These are phyloP conservation scores for Aphelenchoides fujianensis DNA, from an alignment of 1,140 invertebrate species.

Conservation along the genomic window DNA sequence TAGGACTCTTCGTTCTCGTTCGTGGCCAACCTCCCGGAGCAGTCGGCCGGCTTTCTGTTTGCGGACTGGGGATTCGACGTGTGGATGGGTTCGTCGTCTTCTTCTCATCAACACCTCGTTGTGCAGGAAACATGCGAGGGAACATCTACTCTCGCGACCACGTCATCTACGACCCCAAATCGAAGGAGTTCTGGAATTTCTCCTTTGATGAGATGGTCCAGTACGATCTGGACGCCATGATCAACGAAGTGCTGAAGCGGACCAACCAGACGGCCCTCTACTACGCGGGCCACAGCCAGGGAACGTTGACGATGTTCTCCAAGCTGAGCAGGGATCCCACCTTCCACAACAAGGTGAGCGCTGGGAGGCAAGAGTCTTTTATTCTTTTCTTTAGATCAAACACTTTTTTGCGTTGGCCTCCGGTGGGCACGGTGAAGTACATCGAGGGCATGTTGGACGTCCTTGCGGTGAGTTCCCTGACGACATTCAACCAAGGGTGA, in stretches of 20 bases:
- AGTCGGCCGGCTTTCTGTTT: slow-evolving; percentile 68
- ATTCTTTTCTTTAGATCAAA: slow-evolving; percentile 40
- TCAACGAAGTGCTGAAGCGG: slow-evolving; percentile 69
- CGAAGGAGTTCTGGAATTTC: slow-evolving; percentile 24
- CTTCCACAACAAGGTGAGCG: slow-evolving; percentile 43
- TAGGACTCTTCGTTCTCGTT: too few relatives aligned
- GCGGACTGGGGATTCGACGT: slow-evolving; percentile 74
- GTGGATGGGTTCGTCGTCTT: slow-evolving; percentile 71
- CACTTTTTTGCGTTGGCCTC: slow-evolving; percentile 57
- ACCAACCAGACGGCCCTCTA: slow-evolving; percentile 58
- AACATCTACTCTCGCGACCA: slow-evolving; percentile 58
- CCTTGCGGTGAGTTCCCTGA: too few relatives aligned
- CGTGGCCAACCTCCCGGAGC: slow-evolving; percentile 55
- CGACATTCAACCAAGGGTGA: too few relatives aligned
- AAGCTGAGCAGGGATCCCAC: slow-evolving; percentile 51
- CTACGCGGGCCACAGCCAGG: slow-evolving; percentile 67
- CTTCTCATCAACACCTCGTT: slow-evolving; percentile 71
- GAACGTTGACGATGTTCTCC: slow-evolving; percentile 65
- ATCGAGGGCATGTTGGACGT: slow-evolving; percentile 44
- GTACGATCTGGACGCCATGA: slow-evolving; percentile 71
- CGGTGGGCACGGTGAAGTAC: slow-evolving; percentile 49
- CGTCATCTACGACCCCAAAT: slow-evolving; percentile 54
- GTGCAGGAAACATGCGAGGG: slow-evolving; percentile 66
- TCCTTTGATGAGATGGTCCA: slow-evolving; percentile 76
- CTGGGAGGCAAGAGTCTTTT: background rate